A percentile compares a stretch with the other conserved stretches of the same genome.
Evolutionary conservation across 1,140 invertebrate species (phyloP).

Genomic region (Bathynomus jamesi): DNA sequence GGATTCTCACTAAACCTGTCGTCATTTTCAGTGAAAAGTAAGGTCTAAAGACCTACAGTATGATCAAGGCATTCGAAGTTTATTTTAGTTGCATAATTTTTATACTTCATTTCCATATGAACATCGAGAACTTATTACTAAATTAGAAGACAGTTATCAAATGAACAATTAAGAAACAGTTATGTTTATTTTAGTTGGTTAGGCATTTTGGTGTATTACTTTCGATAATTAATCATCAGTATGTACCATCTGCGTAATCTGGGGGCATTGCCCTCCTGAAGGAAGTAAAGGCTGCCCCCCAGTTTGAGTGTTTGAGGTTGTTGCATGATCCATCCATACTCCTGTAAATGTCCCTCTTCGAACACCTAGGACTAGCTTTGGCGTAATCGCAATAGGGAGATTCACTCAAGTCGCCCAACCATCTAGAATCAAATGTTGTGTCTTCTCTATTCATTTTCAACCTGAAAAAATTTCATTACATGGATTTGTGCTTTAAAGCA

Average conservation of each 20-base stretch:
- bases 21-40: too few species aligned
- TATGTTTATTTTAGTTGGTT: too few species aligned
- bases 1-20: too few species aligned
- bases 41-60: too few species aligned
- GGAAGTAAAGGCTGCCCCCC: slow-evolving; percentile 51
- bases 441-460: slow-evolving; percentile 16
- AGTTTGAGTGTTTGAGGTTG: slow-evolving; percentile 51
- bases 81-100: too few species aligned
- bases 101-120: too few species aligned
- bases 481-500: background rate
- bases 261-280: slow-evolving; percentile 45
- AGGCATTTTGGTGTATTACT: too few species aligned
- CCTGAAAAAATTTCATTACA: background rate
- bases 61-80: too few species aligned
- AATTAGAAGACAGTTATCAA: too few species aligned
- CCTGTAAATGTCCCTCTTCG: slow-evolving; percentile 40
- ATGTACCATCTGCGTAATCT: slow-evolving; percentile 38
- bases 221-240: too few species aligned
- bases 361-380: background rate
- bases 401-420: slow-evolving; percentile 14
- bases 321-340: slow-evolving; percentile 55
- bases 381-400: slow-evolving; percentile 15
- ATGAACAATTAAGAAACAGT: too few species aligned
- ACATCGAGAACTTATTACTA: too few species aligned
- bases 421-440: slow-evolving; percentile 11